Base-by-base conservation (phyloP, 2,797 vertebrate species). In the Lerista edwardsae region DNA sequence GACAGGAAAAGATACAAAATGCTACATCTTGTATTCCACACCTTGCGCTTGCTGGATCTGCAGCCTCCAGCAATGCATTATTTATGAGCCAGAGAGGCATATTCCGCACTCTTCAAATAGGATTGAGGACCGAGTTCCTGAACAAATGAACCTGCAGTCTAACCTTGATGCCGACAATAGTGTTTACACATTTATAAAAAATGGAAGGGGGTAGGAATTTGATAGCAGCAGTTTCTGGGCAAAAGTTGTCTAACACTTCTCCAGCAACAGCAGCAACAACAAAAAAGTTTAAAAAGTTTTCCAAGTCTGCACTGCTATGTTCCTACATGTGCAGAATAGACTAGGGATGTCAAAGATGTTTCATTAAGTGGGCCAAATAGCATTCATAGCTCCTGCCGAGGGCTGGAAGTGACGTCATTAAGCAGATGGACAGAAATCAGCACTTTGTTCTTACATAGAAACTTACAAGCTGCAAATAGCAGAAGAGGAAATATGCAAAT, bases 141-240 rank as follows among this genome's bases (percentile, higher is more conserved):
- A 73, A 78, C 31, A 62, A 67, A 89, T 15, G 1, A 73, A 0
- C 25, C 47, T 57, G 47, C 1, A 57, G 4, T 47, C 17, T 75
- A 87, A 75, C 19, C 8, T 27, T 73, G 68, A 67, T 67, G 55
- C 71, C 29, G 65, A 67, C 78, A 88, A 86, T 34, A 62, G 67
- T 57, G 57, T 39, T 85, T 55, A 68, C 27, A 68, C 51, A 41
- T 83, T 27, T 47, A 69, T 80, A 36, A 36, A 36, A 84, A 59
- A 34, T 62, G 6, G 27, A 25, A 34, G n/a, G 21, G 17, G 12
- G 47, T 51, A 51, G 47, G 47, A 9, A 57, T 2, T 34, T 31
- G 39, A 41, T 41, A 57, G 65, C 23, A 57, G 65, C 23, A 74
- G 31, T 3, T 59, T 59, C n/a, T 12, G 4, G 51, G 36, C 47